These are phyloP conservation scores for Eupithecia vulgata DNA, from an alignment of 2,888 invertebrate species.

Conservation along the genomic window DNA sequence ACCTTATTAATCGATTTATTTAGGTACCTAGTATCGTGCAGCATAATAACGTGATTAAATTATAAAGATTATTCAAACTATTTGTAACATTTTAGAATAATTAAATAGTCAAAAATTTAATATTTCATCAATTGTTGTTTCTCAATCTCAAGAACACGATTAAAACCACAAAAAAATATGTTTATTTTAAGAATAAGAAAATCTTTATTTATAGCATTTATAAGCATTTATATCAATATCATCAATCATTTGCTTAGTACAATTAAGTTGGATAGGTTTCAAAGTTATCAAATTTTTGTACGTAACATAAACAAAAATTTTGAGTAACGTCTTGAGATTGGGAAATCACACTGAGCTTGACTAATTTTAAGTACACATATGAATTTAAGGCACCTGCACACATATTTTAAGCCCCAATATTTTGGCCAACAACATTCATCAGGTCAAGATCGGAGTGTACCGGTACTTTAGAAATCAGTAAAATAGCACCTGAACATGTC, in stretches of 20 bases:
- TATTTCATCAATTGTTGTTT: constrained; percentile 5
- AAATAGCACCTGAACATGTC: background rate
- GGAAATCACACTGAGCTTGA: constrained; percentile 38
- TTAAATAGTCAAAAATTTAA: constrained; percentile 6
- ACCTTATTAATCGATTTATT: constrained; percentile 17
- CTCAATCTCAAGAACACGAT: constrained; percentile 18
- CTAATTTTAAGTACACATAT: constrained; percentile 43
- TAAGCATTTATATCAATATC: no score
- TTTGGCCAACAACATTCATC: background rate
- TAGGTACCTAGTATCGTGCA: constrained; percentile 18
- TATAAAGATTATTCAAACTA: constrained; percentile 13
- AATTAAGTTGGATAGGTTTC: background rate
- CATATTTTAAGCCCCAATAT: constrained; percentile 5
- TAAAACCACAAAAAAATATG: background rate
- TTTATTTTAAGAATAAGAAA: no score
- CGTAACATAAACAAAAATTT: no score
- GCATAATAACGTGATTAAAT: constrained; percentile 18
- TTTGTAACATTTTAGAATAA: constrained; percentile 15
- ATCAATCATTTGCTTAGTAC: background rate
- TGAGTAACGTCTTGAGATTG: constrained; percentile 11
- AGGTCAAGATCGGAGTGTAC: background rate
- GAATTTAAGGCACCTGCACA: constrained; percentile 16
- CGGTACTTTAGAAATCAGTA: background rate
- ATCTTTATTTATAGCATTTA: no score
- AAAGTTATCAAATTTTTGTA: background rate